Base-by-base conservation (phyloP, 1,140 invertebrate genomes). In the Antheraea pernyi region DNA sequence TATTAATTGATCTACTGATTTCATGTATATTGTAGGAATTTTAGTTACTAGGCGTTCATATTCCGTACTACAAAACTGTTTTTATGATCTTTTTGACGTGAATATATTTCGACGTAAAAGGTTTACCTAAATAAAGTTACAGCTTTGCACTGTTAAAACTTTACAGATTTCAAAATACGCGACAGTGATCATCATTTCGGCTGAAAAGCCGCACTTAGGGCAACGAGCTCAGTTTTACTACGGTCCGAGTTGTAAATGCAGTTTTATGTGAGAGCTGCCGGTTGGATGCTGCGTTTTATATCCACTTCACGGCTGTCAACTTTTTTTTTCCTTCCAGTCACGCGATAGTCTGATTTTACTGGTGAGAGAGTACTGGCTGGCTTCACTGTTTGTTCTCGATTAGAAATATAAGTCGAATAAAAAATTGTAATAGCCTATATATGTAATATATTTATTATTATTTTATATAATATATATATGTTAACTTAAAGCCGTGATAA, bases 231-330 rank as follows among this genome's bases (percentile, higher is more conserved):
- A 59, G 58, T 71, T 76, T 74, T 73, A 71, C 68, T 60, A 46
- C 42, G n/a, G 58, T 48, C 67, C 68, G 69, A 22, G 30, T 72
- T 77, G 46, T 79, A 80, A 83, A 78, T 83, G 77, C 80, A 81
- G 71, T 81, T 81, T 82, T 82, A 81, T 81, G 76, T 76, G 71
- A 72, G 46, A 9, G 75, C 63, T 68, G 53, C 59, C 46, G 68
- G 75, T 60, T 71, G 75, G 72, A 75, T 78, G 76, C 70, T 78
- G 70, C 75, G 83, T 82, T 85, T 85, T 83, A 80, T 83, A 82
- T 75, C 73, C 62, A 74, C 78, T 82, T 77, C 78, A 71, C 77
- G 79, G 75, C 76, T 77, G 80, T 84, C 83, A 82, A 77, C 76
- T 67, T 76, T 65, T 70, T 79, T 81, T 82, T 82, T 82, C 13